phyloP scores from a whole-genome alignment of 2,797 vertebrate genomes.

The Antrozous pallidus region DNA sequence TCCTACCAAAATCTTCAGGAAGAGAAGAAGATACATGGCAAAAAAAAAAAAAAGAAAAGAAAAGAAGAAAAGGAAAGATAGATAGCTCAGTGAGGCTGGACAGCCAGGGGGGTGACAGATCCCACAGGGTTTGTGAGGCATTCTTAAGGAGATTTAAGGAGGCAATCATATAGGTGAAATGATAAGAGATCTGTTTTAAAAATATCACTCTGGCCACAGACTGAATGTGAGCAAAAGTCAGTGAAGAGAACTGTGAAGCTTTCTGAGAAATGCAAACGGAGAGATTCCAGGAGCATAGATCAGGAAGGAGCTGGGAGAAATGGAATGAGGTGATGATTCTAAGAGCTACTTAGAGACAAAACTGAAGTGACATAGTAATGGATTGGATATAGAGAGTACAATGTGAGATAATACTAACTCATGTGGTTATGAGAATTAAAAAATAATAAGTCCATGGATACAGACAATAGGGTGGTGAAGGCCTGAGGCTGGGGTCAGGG shows the following conservation, averaged over 20 bases:
- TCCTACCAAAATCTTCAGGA: not conserved
- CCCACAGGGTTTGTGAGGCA: not conserved
- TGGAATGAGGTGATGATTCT: not conserved
- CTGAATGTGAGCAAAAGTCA: not conserved
- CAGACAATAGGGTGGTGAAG: too few relatives aligned
- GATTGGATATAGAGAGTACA: not conserved
- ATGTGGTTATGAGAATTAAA: not conserved
- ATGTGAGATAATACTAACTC: not conserved
- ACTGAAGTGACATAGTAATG: not conserved
- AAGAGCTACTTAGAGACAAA: not conserved
- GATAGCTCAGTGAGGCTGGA: not conserved
- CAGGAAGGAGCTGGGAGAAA: not conserved
- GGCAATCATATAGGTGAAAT: not conserved
- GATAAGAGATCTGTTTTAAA: not conserved
- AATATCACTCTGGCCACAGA: not conserved
- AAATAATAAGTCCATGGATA: not conserved
- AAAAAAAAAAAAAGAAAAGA: too few relatives aligned
- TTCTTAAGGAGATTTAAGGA: not conserved
- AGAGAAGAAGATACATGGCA: not conserved
- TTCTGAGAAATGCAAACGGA: not conserved
- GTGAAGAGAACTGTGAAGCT: not conserved
- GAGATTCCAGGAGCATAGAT: not conserved
- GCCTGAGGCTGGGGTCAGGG: too few relatives aligned
- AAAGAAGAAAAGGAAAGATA: not conserved
- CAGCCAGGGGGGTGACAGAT: not conserved